A percentile compares a stretch with the other conserved stretches of the same genome.
These are phyloP conservation scores for Ephestia elutella DNA, from an alignment of 1,140 invertebrate genomes.

Conservation along the genomic window DNA sequence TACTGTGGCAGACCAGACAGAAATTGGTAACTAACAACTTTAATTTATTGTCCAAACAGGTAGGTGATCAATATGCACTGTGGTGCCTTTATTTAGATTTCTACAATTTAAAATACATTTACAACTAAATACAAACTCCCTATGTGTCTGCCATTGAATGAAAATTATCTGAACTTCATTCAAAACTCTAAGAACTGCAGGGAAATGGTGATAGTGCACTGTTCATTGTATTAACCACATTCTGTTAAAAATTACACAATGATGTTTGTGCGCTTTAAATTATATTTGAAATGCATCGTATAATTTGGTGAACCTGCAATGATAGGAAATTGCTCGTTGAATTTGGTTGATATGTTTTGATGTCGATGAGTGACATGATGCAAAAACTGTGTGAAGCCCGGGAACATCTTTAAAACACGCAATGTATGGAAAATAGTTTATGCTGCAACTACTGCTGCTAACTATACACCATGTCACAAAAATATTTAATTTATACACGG, in stretches of 20 bases:
- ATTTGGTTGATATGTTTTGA: conserved; percentile 51
- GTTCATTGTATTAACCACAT: neutral
- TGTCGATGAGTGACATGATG: conserved; percentile 56
- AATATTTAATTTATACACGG: conserved; percentile 57
- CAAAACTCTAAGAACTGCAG: conserved; percentile 13
- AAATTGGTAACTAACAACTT: conserved; percentile 51
- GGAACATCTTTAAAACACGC: conserved; percentile 33
- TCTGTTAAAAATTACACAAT: conserved; percentile 10
- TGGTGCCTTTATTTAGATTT: neutral
- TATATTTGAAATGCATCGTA: conserved; percentile 7
- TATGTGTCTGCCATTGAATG: conserved; percentile 5
- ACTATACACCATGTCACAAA: conserved; percentile 69
- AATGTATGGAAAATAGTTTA: conserved; percentile 49
- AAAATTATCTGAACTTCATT: conserved; percentile 14
- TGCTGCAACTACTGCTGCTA: conserved; percentile 38
- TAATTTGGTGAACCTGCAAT: conserved; percentile 27
- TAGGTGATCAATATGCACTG: conserved; percentile 19
- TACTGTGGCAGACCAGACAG: conserved; percentile 24
- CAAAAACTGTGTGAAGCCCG: conserved; percentile 64
- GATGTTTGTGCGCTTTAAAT: conserved; percentile 35
- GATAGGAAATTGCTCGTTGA: conserved; percentile 25
- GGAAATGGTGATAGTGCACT: conserved; percentile 4
- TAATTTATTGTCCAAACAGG: conserved; percentile 45
- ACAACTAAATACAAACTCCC: conserved; percentile 8
- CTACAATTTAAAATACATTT: neutral